A percentile compares a stretch with the other conserved stretches of the same genome.
phyloP scores from a whole-genome alignment of 2,888 invertebrate species.

The Andrena praecox region DNA sequence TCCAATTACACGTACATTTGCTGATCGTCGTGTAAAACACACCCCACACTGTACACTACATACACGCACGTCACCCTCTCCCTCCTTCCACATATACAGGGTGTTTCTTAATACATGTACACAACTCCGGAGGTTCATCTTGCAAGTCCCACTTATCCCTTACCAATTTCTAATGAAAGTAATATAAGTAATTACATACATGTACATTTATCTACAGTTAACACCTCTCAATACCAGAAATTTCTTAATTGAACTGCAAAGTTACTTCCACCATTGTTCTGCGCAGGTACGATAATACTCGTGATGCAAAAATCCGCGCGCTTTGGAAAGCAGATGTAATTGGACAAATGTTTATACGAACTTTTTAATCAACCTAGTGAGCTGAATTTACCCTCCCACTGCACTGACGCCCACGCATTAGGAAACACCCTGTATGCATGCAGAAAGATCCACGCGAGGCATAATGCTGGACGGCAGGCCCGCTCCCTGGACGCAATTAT shows the following conservation, averaged over 20 bases:
- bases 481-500: constrained; percentile 80
- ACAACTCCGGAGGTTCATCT: background rate
- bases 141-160: background rate
- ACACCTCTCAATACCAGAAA: background rate
- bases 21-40: constrained; percentile 53
- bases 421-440: background rate
- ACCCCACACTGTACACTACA: constrained; percentile 16
- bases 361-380: too few relatives aligned
- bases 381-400: too few relatives aligned
- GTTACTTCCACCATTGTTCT: too few relatives aligned
- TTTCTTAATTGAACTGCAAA: background rate
- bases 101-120: background rate
- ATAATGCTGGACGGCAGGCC: constrained; percentile 60
- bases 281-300: too few relatives aligned
- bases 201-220: too few relatives aligned
- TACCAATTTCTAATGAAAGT: too few relatives aligned
- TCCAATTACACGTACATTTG: constrained; percentile 67
- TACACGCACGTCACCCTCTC: background rate
- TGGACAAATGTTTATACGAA: too few relatives aligned
- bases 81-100: background rate
- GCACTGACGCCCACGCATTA: background rate
- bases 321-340: too few relatives aligned
- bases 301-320: too few relatives aligned
- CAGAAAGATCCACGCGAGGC: constrained; percentile 57
- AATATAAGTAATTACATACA: too few relatives aligned